Evolutionary conservation across 2,888 invertebrate species (phyloP), one percentile per base, ranked within the genome.

Genomic region (Ypsolopha scabrella): DNA sequence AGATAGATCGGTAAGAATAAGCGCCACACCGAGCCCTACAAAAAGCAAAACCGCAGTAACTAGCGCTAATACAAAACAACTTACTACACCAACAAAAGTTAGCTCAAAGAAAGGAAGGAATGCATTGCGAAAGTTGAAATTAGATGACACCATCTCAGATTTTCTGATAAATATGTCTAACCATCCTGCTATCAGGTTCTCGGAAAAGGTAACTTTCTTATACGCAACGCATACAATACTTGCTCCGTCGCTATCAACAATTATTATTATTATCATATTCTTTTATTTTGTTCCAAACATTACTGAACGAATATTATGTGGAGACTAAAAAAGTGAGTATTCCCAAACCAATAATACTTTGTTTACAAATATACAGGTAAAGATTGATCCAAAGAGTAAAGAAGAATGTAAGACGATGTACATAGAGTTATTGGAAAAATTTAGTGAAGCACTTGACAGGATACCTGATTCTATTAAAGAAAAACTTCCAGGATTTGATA

Each of bases 341-440:
- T 2, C 39, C 6, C 6, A 3, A 39, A 39, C 9, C 39, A 9
- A 39, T n/a, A n/a, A n/a, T 3, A 1, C 11, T 39, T 39, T 39
- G n/a, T n/a, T 39, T 39, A 48, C 35, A n/a, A 33, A 49, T 41
- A 48, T 11, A 4, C 10, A 11, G 11, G 36, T 24, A 24, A 33
- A 14, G 4, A 14, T 7, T 38, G 10, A 44, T 43, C 1, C 11
- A 37, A 53, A 61, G 59, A 67, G 79, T 10, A 62, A 61, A 53
- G 74, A 80, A 13, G 60, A 71, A 52, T 83, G 80, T 51, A 89
- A 88, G 68, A 73, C 76, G 50, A 80, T 89, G 55, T 90, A 92
- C 57, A 77, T 88, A 56, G 87, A 90, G 60, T 65, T 92, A 41
- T 70, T 91, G 61, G 91, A 92, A 61, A 91, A 90, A 72, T 88